Conservation (phyloP, 2,113 vertebrate genomes). For the Monarcha castaneiventris region DNA sequence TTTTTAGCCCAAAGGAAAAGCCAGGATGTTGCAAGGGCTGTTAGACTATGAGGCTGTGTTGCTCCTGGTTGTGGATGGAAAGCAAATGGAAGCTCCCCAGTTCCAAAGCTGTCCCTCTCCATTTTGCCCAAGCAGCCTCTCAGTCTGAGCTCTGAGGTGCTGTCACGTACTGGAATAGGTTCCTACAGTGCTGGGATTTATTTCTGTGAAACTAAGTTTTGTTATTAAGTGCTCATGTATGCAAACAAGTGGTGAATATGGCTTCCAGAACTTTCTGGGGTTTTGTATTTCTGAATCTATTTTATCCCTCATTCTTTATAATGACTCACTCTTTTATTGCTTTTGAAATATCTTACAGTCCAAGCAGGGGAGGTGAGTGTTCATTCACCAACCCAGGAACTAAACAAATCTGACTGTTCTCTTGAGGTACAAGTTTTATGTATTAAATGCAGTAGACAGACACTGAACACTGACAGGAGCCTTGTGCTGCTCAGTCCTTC, state of each 20-base stretch:
- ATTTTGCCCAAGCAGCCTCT: background rate
- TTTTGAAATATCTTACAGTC: background rate
- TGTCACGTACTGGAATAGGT: background rate
- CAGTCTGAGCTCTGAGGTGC: background rate
- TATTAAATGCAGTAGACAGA: background rate
- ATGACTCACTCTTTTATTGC: background rate
- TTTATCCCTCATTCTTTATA: background rate
- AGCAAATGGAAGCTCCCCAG: background rate
- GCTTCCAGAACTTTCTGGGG: background rate
- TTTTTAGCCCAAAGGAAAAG: background rate
- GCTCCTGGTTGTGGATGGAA: background rate
- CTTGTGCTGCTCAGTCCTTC: background rate
- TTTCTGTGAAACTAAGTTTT: background rate
- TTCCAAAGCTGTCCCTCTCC: background rate
- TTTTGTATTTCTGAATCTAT: background rate
- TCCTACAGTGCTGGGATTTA: background rate
- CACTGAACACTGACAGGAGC: background rate
- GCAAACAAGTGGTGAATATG: background rate
- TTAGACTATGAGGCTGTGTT: background rate
- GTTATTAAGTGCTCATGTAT: background rate
- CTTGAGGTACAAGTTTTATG: background rate
- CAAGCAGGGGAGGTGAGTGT: background rate
- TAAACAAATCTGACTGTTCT: background rate
- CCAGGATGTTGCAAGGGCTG: background rate
- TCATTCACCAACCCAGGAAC: background rate